Percentiles rank a stretch among this genome's conserved stretches.
These are phyloP conservation scores for Acanthoscelides obtectus DNA, from an alignment of 2,888 invertebrate species.

Conservation along the genomic window DNA sequence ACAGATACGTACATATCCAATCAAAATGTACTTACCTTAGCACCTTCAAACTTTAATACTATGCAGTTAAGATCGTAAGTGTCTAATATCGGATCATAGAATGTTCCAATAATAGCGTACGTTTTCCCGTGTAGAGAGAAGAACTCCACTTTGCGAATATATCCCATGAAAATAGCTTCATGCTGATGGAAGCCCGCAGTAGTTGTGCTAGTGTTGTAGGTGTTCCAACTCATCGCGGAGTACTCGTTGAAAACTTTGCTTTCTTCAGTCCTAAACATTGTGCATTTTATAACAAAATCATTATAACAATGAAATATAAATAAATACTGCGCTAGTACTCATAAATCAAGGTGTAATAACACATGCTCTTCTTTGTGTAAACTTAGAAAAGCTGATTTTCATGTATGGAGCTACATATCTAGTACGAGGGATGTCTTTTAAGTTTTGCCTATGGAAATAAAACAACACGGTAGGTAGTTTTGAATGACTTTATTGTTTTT, in stretches of 20 bases:
- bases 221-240: slow-evolving; percentile 35
- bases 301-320: too few species aligned
- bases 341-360: too few species aligned
- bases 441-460: too few species aligned
- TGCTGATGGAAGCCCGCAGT: slow-evolving; percentile 27
- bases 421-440: too few species aligned
- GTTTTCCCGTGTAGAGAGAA: slow-evolving; percentile 33
- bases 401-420: too few species aligned
- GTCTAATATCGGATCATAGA: slow-evolving; percentile 35
- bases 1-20: too few species aligned
- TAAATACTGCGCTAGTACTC: too few species aligned
- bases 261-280: slow-evolving; percentile 23
- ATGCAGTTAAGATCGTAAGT: slow-evolving; percentile 34
- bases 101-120: slow-evolving; percentile 36
- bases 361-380: too few species aligned
- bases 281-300: slow-evolving; percentile 1
- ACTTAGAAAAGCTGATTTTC: too few species aligned
- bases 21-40: slow-evolving; percentile 27
- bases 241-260: slow-evolving; percentile 28
- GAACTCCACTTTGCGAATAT: slow-evolving; percentile 40
- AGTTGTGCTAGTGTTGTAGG: slow-evolving; percentile 17
- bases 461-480: too few species aligned
- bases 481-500: too few species aligned
- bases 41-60: slow-evolving; percentile 32
- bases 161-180: slow-evolving; percentile 30